Conservation (phyloP, 2,888 invertebrate genomes). For the Dinocampus coccinellae region DNA sequence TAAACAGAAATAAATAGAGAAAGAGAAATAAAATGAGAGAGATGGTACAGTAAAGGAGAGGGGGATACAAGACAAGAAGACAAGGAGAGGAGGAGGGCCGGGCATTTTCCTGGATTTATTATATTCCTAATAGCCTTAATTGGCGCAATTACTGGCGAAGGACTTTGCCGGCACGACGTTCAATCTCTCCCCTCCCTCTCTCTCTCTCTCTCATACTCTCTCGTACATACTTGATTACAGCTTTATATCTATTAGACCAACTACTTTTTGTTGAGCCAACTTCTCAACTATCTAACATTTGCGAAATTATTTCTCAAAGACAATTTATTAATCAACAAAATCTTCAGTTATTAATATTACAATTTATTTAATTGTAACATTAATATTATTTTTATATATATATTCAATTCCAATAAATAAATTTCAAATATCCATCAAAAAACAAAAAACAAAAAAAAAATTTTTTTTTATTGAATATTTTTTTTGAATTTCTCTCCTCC, state of each 20-base stretch:
- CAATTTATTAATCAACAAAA: conserved; percentile 29
- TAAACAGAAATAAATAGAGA: too few species aligned
- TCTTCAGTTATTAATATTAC: neutral
- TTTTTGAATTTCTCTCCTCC: too few species aligned
- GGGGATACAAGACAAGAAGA: neutral
- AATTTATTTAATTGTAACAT: neutral
- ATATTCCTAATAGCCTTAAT: conserved; percentile 43
- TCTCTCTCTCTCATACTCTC: conserved; percentile 14
- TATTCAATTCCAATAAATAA: neutral
- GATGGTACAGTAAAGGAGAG: neutral
- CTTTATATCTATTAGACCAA: conserved; percentile 9
- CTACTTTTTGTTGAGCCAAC: conserved; percentile 10
- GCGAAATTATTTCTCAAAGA: conserved; percentile 5
- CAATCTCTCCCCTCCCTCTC: conserved; percentile 23
- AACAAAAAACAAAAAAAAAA: too few species aligned
- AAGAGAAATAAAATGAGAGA: neutral
- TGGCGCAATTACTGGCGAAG: conserved; percentile 40
- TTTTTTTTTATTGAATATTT: too few species aligned
- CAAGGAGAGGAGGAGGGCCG: conserved; percentile 2
- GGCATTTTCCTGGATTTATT: conserved; percentile 37
- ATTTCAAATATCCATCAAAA: neutral
- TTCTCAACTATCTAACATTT: neutral
- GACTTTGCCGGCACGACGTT: conserved; percentile 31
- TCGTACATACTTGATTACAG: conserved; percentile 6
- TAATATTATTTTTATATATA: neutral